Base-by-base conservation (phyloP, 2,888 invertebrate species). In the Megaustenia siamemsis region DNA sequence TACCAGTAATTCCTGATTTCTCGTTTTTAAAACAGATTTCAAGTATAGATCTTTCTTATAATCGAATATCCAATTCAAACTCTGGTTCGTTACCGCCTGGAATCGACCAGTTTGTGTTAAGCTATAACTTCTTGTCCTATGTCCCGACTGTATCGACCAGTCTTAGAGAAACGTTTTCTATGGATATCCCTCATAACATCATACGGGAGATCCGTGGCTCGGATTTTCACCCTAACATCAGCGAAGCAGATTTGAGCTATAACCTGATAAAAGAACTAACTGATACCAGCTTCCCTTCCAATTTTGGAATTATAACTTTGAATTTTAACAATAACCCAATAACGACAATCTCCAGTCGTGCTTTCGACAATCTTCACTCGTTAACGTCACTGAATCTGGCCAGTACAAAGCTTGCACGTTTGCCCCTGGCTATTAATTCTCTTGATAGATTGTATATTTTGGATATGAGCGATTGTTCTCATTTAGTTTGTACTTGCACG, bases 321-420 rank as follows among this genome's bases (percentile, higher is more conserved):
- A 53, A 4, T 15, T 56, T 76, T 6, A 76, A 40, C 24, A 35
- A 76, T 38, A 76, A 76, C 38, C 76, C 76, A 10, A 76, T 76
- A 12, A 2, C 32, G 32, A n/a, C n/a, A n/a, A n/a, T n/a, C n/a
- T n/a, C n/a, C n/a, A n/a, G n/a, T n/a, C n/a, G n/a, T n/a, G n/a
- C n/a, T n/a, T n/a, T n/a, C n/a, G n/a, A n/a, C n/a, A n/a, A n/a
- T n/a, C n/a, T n/a, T n/a, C n/a, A n/a, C n/a, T n/a, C n/a, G n/a
- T n/a, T n/a, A n/a, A n/a, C n/a, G n/a, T n/a, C n/a, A n/a, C n/a
- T n/a, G n/a, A n/a, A n/a, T n/a, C n/a, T n/a, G n/a, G n/a, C n/a
- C n/a, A n/a, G n/a, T n/a, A n/a, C n/a, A n/a, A n/a, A n/a, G n/a
- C n/a, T n/a, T n/a, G n/a, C n/a, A n/a, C n/a, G n/a, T n/a, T n/a